phyloP scores from a whole-genome alignment of 1,140 invertebrate genomes.

The Phenacoccus solenopsis region DNA sequence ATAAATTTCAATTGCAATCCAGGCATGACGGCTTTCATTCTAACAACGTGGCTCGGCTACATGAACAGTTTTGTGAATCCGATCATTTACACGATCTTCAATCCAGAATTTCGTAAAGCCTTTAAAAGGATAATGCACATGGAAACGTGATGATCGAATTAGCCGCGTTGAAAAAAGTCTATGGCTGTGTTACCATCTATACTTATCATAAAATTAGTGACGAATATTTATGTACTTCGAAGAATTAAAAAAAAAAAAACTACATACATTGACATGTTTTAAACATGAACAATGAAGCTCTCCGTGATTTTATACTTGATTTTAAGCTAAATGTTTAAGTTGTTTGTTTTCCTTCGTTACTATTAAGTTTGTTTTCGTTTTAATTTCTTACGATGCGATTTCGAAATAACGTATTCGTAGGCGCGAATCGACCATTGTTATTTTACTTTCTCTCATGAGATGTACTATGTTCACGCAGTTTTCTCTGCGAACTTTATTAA shows the following conservation, averaged over 20 bases:
- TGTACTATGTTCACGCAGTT: neutral
- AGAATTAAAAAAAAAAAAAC: neutral
- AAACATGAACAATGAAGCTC: neutral
- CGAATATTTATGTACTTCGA: neutral
- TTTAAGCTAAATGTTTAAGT: too few species aligned
- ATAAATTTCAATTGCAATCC: constrained; percentile 65
- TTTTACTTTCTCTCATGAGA: neutral
- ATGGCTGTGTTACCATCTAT: constrained; percentile 13
- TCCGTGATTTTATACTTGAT: neutral
- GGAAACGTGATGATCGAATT: constrained; percentile 29
- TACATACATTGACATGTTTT: neutral
- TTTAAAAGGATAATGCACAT: constrained; percentile 81
- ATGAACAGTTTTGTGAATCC: constrained; percentile 98
- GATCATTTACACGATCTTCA: constrained; percentile 98
- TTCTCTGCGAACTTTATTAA: too few species aligned
- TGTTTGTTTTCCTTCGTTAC: neutral
- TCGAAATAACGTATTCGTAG: too few species aligned
- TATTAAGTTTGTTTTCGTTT: neutral
- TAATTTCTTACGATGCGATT: neutral
- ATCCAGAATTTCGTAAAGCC: constrained; percentile 96
- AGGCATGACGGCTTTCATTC: constrained; percentile 77
- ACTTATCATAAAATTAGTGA: neutral
- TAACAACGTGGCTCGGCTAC: constrained; percentile 97
- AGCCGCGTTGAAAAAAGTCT: neutral
- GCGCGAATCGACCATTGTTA: constrained; percentile 1